phyloP scores from a whole-genome alignment of 1,140 invertebrate genomes.

The Cherax quadricarinatus region DNA sequence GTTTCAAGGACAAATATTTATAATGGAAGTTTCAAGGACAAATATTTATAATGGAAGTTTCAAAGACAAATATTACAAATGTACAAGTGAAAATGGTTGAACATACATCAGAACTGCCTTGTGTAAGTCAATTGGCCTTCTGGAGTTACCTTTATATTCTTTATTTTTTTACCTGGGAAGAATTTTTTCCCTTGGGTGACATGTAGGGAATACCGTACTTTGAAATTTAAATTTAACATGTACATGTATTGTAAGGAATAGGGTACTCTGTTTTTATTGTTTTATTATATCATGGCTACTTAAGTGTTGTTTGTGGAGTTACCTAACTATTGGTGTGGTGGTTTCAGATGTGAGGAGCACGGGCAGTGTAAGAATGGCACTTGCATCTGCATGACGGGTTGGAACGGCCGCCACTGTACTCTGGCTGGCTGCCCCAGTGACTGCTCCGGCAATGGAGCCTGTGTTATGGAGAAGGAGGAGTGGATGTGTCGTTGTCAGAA shows the following conservation, averaged over 20 bases:
- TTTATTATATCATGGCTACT: neutral
- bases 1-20: too few species aligned
- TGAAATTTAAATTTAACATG: too few species aligned
- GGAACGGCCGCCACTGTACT: constrained; percentile 98
- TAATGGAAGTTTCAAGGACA: too few species aligned
- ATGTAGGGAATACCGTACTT: too few species aligned
- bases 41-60: too few species aligned
- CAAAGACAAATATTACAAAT: too few species aligned
- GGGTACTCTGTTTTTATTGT: neutral
- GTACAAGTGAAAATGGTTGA: too few species aligned
- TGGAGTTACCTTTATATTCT: too few species aligned
- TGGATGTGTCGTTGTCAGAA: constrained; percentile 96
- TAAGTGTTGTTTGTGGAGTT: neutral
- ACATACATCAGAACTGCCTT: too few species aligned
- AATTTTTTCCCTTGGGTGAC: too few species aligned
- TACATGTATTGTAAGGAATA: neutral
- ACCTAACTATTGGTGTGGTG: neutral
- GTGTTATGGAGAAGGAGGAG: constrained; percentile 80
- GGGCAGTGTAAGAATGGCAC: constrained; percentile 98
- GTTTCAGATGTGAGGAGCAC: constrained; percentile 90
- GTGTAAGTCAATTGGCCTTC: too few species aligned
- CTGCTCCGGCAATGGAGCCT: constrained; percentile 61
- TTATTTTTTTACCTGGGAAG: too few species aligned
- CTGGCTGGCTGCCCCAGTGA: constrained; percentile 96
- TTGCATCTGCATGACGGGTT: constrained; percentile 97